Percentiles rank a stretch among this genome's conserved stretches.
These are phyloP conservation scores for Micoletzkya japonica DNA, from an alignment of 2,888 invertebrate species.

Conservation along the genomic window DNA sequence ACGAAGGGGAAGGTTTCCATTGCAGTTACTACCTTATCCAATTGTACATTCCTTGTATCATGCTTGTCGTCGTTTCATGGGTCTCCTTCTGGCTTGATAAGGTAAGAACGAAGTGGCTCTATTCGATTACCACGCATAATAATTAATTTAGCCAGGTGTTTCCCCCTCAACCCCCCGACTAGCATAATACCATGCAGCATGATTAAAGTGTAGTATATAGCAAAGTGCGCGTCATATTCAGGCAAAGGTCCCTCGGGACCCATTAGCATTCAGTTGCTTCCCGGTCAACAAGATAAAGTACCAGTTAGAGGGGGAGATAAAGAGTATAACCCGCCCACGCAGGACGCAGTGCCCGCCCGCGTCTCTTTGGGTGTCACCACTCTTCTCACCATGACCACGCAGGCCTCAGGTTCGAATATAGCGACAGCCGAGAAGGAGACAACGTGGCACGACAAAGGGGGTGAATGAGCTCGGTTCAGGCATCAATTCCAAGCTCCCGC, in stretches of 20 bases:
- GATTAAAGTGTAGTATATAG: too few relatives aligned
- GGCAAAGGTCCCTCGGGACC: too few relatives aligned
- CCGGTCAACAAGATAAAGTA: too few relatives aligned
- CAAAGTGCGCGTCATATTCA: too few relatives aligned
- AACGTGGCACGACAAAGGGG: neutral
- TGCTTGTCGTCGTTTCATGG: conserved; percentile 77
- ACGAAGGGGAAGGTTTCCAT: too few relatives aligned
- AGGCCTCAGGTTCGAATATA: conserved; percentile 42
- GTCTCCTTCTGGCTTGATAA: conserved; percentile 63
- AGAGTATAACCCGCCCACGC: too few relatives aligned
- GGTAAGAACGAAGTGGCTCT: conserved; percentile 31
- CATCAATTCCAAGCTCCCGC: conserved; percentile 74
- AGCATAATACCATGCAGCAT: too few relatives aligned
- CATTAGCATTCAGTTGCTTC: too few relatives aligned
- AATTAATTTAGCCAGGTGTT: too few relatives aligned
- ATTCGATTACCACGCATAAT: too few relatives aligned
- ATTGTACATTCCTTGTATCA: conserved; percentile 95
- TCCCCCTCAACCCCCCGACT: too few relatives aligned
- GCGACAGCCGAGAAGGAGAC: neutral
- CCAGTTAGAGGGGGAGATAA: too few relatives aligned
- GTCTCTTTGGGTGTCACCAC: conserved; percentile 62
- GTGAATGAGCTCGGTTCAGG: conserved; percentile 68
- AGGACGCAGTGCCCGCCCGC: conserved; percentile 64
- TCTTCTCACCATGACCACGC: conserved; percentile 60
- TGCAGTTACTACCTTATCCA: conserved; percentile 69